A percentile compares a stretch with the other conserved stretches of the same genome.
These are phyloP conservation scores for Picathartes gymnocephalus DNA, from an alignment of 2,113 vertebrate genomes.

Conservation along the genomic window DNA sequence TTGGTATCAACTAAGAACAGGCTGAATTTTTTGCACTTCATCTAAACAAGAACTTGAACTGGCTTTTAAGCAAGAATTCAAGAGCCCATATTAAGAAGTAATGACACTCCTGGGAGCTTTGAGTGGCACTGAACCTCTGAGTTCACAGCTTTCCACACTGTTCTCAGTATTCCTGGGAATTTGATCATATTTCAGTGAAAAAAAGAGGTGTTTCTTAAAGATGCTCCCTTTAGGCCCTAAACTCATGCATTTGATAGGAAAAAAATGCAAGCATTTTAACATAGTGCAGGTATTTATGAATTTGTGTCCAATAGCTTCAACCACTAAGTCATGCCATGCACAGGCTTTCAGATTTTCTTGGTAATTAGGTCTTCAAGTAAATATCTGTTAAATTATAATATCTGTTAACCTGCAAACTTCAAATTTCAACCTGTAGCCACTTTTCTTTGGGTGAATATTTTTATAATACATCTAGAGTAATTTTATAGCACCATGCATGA, in stretches of 20 bases:
- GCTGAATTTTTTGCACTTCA: not conserved
- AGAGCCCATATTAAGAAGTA: not conserved
- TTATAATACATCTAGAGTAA: not conserved
- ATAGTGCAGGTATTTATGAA: not conserved
- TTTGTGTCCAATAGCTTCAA: not conserved
- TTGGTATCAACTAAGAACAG: not conserved
- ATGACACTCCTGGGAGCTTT: not conserved
- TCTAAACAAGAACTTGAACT: not conserved
- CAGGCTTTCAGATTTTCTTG: not conserved
- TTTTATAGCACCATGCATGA: not conserved
- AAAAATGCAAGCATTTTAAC: not conserved
- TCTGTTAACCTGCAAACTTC: not conserved
- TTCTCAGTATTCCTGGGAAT: not conserved
- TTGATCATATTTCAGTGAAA: not conserved
- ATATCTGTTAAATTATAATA: not conserved
- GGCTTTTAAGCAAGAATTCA: not conserved
- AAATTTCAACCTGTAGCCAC: not conserved
- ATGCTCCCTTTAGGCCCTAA: not conserved
- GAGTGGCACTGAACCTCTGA: not conserved
- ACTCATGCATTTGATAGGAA: not conserved
- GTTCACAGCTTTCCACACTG: not conserved
- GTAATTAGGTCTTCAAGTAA: not conserved
- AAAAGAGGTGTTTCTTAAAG: not conserved
- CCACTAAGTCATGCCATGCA: not conserved
- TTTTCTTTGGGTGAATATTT: not conserved